These are phyloP conservation scores for Bettongia penicillata DNA, from an alignment of 2,113 vertebrate species.

Conservation along the genomic window DNA sequence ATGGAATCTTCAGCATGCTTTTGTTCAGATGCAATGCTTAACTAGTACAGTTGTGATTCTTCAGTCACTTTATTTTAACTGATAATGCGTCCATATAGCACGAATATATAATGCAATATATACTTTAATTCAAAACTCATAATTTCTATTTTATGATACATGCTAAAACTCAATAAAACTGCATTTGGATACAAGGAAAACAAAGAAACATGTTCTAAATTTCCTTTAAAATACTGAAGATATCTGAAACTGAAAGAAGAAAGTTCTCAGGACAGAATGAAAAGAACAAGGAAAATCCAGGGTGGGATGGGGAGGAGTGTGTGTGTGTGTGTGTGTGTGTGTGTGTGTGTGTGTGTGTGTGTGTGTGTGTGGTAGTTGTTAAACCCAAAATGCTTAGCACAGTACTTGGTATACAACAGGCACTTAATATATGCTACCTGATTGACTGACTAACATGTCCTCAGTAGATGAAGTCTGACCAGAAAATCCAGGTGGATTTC, in stretches of 20 bases:
- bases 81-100: constrained; percentile 59
- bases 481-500: constrained; percentile 63
- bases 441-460: constrained; percentile 40
- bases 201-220: constrained; percentile 73
- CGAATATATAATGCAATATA: constrained; percentile 63
- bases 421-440: not conserved
- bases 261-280: constrained; percentile 68
- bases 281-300: not conserved
- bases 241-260: constrained; percentile 41
- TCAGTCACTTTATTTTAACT: constrained; percentile 63
- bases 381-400: not conserved
- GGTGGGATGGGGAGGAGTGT: not conserved
- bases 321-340: no score
- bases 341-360: not conserved
- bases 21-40: constrained; percentile 39
- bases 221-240: constrained; percentile 70
- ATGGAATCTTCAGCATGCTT: not conserved
- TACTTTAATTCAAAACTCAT: constrained; percentile 60
- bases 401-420: not conserved
- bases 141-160: constrained; percentile 71
- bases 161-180: constrained; percentile 76
- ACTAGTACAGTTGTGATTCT: constrained; percentile 33
- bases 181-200: constrained; percentile 65
- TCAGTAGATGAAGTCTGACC: constrained; percentile 68
- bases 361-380: not conserved